Evolutionary conservation across 2,888 invertebrate genomes (phyloP), one percentile per base, ranked within the genome.

Genomic region (Cheilosia impressa): DNA sequence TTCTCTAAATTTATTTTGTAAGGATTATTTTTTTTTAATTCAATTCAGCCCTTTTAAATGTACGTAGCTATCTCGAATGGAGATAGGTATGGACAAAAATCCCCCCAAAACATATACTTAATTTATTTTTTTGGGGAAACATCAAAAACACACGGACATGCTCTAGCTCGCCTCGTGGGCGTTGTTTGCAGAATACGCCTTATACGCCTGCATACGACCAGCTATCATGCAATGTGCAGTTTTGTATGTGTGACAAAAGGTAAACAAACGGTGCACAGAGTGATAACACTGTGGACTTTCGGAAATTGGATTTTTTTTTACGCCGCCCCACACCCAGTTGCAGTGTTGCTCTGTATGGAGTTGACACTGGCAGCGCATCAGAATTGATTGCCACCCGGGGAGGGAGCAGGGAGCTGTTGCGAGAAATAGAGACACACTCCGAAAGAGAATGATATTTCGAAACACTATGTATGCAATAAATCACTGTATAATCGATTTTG

Each of bases 401-500:
- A 38, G 52, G 38, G 15, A 76, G 69, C 53, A 68, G 7, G 31
- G 31, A 31, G 13, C 3, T 13, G 38, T 38, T 1, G 13, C 13
- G 4, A 4, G 13, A 81, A 71, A 81, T 60, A 65, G 43, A 77
- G 71, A 68, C 76, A 69, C 76, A 76, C 76, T 58, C 66, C 15
- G 55, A 80, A 63, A 63, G 69, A 38, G 75, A 79, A 69, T 80
- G 80, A 81, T 77, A 85, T 81, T 85, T 65, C 62, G 81, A 85
- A 85, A 85, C 85, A 85, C 85, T 85, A 76, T 85, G 72, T 85
- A 81, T 81, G 87, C 73, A 82, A 87, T 87, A 87, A 87, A 87
- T 87, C 87, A 87, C 77, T 78, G 73, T 82, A 60, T 87, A 87
- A 87, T 87, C 87, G 87, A 87, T 87, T 87, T 87, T 82, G 87